phyloP scores from a whole-genome alignment of 2,888 invertebrate genomes.

The Tipula helvola region DNA sequence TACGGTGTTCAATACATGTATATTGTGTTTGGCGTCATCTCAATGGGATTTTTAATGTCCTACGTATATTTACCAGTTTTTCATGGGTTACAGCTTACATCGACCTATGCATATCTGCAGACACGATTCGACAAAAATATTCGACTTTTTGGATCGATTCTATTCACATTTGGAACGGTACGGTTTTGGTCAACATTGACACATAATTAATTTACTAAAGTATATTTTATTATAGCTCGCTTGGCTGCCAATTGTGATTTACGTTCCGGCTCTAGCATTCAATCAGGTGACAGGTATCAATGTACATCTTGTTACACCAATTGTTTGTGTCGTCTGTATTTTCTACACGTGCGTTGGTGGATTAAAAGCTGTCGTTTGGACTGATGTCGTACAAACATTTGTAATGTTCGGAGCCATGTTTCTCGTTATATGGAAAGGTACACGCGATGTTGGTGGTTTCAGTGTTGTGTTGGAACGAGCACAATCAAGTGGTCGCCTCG shows the following conservation, averaged over 20 bases:
- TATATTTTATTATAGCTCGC: constrained; percentile 38
- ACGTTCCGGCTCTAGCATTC: constrained; percentile 59
- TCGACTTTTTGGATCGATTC: constrained; percentile 49
- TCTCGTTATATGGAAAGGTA: constrained; percentile 49
- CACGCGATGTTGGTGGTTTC: constrained; percentile 50
- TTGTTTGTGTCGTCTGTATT: constrained; percentile 64
- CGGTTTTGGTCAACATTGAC: background rate
- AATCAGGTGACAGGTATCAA: constrained; percentile 69
- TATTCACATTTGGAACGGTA: constrained; percentile 52
- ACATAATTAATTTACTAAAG: background rate
- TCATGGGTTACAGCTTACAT: constrained; percentile 55
- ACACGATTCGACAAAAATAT: constrained; percentile 51
- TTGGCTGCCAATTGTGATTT: constrained; percentile 61
- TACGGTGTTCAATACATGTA: constrained; percentile 64
- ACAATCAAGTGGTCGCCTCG: constrained; percentile 45
- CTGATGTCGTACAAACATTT: constrained; percentile 55
- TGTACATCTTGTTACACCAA: constrained; percentile 57
- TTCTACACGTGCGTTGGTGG: constrained; percentile 68
- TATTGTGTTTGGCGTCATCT: constrained; percentile 31
- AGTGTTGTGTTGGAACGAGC: constrained; percentile 44
- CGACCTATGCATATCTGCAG: constrained; percentile 63
- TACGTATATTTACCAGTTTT: constrained; percentile 56
- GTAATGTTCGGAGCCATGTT: constrained; percentile 58
- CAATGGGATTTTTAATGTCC: constrained; percentile 43
- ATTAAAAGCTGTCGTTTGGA: constrained; percentile 56